Conservation (phyloP, 2,888 invertebrate species). For the Macroteleia sp. region DNA sequence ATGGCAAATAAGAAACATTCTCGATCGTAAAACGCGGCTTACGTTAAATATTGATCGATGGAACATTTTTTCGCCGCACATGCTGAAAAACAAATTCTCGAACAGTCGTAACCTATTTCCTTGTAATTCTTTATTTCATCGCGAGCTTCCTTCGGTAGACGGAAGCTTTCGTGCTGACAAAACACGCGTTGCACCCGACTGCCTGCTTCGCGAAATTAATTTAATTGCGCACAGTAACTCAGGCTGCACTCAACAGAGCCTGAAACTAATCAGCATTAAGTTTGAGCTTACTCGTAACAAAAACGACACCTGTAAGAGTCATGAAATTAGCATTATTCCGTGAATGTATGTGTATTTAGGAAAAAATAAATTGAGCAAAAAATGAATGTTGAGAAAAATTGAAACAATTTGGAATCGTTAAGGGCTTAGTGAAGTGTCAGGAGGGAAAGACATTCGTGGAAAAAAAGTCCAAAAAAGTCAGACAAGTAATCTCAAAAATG, state of each 20-base stretch:
- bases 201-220: slow-evolving; percentile 63
- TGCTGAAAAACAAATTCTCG: slow-evolving; percentile 54
- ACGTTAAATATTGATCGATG: slow-evolving; percentile 45
- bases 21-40: slow-evolving; percentile 42
- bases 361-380: slow-evolving; percentile 20
- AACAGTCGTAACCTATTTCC: slow-evolving; percentile 54
- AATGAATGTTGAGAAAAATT: no score
- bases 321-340: slow-evolving; percentile 62
- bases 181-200: slow-evolving; percentile 62
- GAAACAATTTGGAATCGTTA: no score
- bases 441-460: no score
- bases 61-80: slow-evolving; percentile 33
- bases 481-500: no score
- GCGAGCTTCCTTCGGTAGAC: slow-evolving; percentile 49
- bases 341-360: slow-evolving; percentile 22
- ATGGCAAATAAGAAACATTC: slow-evolving; percentile 39
- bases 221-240: slow-evolving; percentile 64
- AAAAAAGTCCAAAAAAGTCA: no score
- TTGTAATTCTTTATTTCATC: slow-evolving; percentile 59
- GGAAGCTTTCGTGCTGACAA: slow-evolving; percentile 63
- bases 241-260: slow-evolving; percentile 60
- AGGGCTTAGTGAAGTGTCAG: no score
- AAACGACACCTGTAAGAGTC: slow-evolving; percentile 67
- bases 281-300: slow-evolving; percentile 62
- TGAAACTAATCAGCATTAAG: slow-evolving; percentile 67